Conservation (phyloP, 2,797 vertebrate species). For the Siniperca obscura region DNA sequence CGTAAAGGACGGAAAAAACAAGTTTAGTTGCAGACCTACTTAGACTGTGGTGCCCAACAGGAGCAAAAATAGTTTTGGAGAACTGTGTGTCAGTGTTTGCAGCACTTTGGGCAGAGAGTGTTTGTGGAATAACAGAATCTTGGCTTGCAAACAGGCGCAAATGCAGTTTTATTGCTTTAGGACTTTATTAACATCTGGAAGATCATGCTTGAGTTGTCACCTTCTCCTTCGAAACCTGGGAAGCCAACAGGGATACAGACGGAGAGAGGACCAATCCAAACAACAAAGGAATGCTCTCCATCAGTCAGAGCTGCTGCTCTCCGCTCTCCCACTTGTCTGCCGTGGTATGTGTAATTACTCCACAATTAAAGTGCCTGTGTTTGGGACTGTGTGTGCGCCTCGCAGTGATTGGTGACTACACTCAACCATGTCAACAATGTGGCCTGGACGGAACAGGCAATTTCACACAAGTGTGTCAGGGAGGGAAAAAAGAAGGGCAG, state of each 20-base stretch:
- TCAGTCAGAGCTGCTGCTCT: slow-evolving; percentile 54
- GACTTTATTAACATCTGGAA: slow-evolving; percentile 23
- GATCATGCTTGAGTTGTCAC: slow-evolving; percentile 12
- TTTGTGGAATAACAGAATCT: slow-evolving; percentile 6
- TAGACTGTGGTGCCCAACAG: neutral
- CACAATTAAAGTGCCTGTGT: slow-evolving; percentile 78
- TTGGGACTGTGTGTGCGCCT: slow-evolving; percentile 43
- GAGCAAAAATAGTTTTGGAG: neutral
- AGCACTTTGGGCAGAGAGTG: neutral
- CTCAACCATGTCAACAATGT: slow-evolving; percentile 73
- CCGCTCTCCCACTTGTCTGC: slow-evolving; percentile 74
- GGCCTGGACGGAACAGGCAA: slow-evolving; percentile 51
- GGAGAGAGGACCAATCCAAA: slow-evolving; percentile 65
- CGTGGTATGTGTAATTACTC: slow-evolving; percentile 80
- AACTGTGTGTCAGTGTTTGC: neutral
- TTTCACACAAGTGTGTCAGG: slow-evolving; percentile 51
- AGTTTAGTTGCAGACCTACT: neutral
- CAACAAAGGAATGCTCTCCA: slow-evolving; percentile 75
- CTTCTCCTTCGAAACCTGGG: slow-evolving; percentile 69
- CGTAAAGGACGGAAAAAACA: neutral
- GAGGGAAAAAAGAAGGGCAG: slow-evolving; percentile 15
- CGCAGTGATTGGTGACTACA: slow-evolving; percentile 54
- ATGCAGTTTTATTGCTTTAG: slow-evolving; percentile 15
- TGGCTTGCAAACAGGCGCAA: neutral
- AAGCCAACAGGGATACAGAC: slow-evolving; percentile 59